Evolutionary conservation across 2,797 vertebrate species (phyloP).

Genomic region (Myripristis jacobus): DNA sequence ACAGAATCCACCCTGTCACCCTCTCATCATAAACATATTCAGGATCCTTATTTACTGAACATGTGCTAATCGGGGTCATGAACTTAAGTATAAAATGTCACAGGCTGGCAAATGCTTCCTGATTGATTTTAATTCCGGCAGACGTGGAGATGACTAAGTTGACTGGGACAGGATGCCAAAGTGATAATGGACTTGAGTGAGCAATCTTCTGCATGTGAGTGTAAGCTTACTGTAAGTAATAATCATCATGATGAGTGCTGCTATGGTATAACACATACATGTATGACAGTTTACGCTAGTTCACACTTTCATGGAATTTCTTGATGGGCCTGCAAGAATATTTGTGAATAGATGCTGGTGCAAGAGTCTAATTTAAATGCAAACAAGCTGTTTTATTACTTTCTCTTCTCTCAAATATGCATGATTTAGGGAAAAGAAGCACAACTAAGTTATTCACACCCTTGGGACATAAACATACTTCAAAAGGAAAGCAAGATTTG

Average conservation of each 20-base stretch:
- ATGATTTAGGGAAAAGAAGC: slow-evolving; percentile 65
- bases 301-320: slow-evolving; percentile 39
- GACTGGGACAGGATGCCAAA: background rate
- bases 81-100: slow-evolving; percentile 29
- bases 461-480: slow-evolving; percentile 69
- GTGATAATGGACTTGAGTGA: background rate
- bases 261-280: slow-evolving; percentile 4
- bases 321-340: slow-evolving; percentile 50
- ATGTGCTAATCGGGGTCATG: slow-evolving; percentile 56
- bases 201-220: slow-evolving; percentile 13
- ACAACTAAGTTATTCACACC: slow-evolving; percentile 71
- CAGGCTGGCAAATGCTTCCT: slow-evolving; percentile 12
- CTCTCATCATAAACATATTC: slow-evolving; percentile 60
- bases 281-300: slow-evolving; percentile 19
- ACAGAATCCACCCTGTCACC: slow-evolving; percentile 62
- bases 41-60: slow-evolving; percentile 57
- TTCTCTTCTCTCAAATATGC: slow-evolving; percentile 64
- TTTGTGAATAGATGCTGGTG: slow-evolving; percentile 43
- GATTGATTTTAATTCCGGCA: slow-evolving; percentile 34
- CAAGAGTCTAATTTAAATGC: slow-evolving; percentile 67
- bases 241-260: slow-evolving; percentile 9
- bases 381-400: slow-evolving; percentile 73
- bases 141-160: background rate
- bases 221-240: slow-evolving; percentile 12
- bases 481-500: slow-evolving; percentile 64